Evolutionary conservation across 2,113 vertebrate species (phyloP), one percentile per base, ranked within the genome.

Genomic region (Aegithalos caudatus): DNA sequence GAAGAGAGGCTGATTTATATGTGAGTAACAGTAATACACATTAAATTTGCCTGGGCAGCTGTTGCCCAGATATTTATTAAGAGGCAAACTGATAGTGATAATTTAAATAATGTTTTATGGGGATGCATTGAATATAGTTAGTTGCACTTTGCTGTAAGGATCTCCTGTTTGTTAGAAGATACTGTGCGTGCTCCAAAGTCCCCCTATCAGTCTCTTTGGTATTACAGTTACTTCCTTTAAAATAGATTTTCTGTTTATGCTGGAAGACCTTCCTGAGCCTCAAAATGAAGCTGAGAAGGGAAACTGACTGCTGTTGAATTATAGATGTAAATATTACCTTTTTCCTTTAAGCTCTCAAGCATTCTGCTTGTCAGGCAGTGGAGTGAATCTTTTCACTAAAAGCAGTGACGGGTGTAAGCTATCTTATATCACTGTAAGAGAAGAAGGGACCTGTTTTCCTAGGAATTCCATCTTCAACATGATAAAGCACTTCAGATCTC

Each of bases 141-240:
- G 23, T 25, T 78, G 31, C 29, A 7, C 60, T 86, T 91, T 47
- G 3, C 31, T 37, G 6, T 35, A 35, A 61, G 24, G 6, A 48
- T 70, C 18, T 71, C 4, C 53, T 69, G 7, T 64, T 80, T 42
- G 12, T 86, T 92, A 40, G 38, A 69, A 82, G 44, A 62, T 74
- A 57, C 16, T 65, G 12, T 67, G 48, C 47, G 73, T 91, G 61
- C 74, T 86, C 51, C 18, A 0, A 74, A 86, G 79, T 94, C 60
- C 81, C 77, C 81, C 69, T 93, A 42, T 64, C 82, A 88, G 57
- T 48, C 51, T 93, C 18, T 60, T 57, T 56, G 90, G 67, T 96
- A 93, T 94, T 95, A 90, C 87, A 88, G 51, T 93, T 53, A 69
- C 48, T 94, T 87, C 21, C 48, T 86, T 93, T 78, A 31, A 42